Conservation (phyloP, 2,888 invertebrate species). For the Stenurella melanura region DNA sequence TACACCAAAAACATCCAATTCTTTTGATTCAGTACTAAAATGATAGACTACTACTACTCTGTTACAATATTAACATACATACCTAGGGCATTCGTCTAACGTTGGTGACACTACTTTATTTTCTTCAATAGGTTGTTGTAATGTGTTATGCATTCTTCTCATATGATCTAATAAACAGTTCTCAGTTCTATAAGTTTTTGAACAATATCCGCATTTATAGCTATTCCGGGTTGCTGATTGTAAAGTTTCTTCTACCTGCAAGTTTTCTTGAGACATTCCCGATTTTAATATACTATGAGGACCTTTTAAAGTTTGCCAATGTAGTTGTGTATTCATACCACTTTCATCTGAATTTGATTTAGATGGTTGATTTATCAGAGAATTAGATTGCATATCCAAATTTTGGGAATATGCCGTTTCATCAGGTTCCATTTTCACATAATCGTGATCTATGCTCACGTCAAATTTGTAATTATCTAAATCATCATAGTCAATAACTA, state of each 20-base stretch:
- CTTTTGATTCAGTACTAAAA: too few relatives aligned
- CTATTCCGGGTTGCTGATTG: too few relatives aligned
- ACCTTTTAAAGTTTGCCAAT: not conserved
- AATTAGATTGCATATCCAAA: not conserved
- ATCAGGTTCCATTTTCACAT: not conserved
- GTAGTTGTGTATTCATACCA: not conserved
- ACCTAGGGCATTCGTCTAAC: too few relatives aligned
- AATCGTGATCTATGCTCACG: not conserved
- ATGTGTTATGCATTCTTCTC: not conserved
- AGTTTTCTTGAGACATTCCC: not conserved
- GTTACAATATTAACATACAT: too few relatives aligned
- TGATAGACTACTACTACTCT: too few relatives aligned
- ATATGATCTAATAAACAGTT: slow-evolving; percentile 10
- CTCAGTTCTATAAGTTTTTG: not conserved
- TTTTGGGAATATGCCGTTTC: not conserved
- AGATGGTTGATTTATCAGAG: not conserved
- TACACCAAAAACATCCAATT: too few relatives aligned
- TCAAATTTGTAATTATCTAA: not conserved
- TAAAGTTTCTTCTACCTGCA: not conserved
- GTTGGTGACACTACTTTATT: not conserved
- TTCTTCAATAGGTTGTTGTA: too few relatives aligned
- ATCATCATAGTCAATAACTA: not conserved
- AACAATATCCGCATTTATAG: not conserved
- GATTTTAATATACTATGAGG: not conserved
- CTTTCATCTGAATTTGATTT: not conserved